phyloP scores from a whole-genome alignment of 2,888 invertebrate genomes.

The Amblyteles armatorius region DNA sequence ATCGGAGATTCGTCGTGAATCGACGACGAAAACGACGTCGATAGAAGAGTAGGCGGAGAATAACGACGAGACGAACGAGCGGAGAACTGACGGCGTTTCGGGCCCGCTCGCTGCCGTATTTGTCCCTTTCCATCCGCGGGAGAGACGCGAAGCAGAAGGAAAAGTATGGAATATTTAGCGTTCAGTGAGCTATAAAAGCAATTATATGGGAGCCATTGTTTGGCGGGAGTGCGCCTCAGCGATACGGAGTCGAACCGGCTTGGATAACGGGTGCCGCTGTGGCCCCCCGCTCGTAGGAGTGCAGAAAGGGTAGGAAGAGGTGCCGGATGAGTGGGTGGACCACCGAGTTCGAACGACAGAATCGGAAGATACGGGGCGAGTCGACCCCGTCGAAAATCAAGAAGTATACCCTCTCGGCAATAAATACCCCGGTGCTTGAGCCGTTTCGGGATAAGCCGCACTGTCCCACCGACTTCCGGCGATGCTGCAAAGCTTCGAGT shows the following conservation, averaged over 20 bases:
- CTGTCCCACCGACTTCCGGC: background rate
- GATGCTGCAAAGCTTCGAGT: background rate
- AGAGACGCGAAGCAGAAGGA: constrained; percentile 77
- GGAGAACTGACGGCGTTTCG: constrained; percentile 60
- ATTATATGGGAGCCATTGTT: constrained; percentile 84
- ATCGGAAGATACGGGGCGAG: constrained; percentile 64
- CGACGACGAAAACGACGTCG: constrained; percentile 73
- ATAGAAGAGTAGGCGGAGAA: constrained; percentile 49
- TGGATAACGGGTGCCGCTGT: constrained; percentile 57
- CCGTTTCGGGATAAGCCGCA: constrained; percentile 69
- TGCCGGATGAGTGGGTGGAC: constrained; percentile 53
- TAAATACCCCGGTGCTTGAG: constrained; percentile 80
- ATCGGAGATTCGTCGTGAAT: constrained; percentile 76
- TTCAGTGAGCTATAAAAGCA: constrained; percentile 84
- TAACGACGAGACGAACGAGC: constrained; percentile 65
- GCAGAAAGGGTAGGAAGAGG: constrained; percentile 63
- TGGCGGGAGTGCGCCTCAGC: constrained; percentile 82
- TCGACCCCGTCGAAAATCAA: constrained; percentile 76
- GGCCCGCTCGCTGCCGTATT: background rate
- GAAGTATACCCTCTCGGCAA: constrained; percentile 77
- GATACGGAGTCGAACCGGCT: constrained; percentile 79
- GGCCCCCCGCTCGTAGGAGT: constrained; percentile 62
- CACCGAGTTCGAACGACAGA: constrained; percentile 64
- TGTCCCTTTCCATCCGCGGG: constrained; percentile 54
- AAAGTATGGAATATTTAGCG: constrained; percentile 85